Percentiles rank a stretch among this genome's conserved stretches.
Evolutionary conservation across 2,888 invertebrate genomes (phyloP).

Genomic region (Myathropa florea): DNA sequence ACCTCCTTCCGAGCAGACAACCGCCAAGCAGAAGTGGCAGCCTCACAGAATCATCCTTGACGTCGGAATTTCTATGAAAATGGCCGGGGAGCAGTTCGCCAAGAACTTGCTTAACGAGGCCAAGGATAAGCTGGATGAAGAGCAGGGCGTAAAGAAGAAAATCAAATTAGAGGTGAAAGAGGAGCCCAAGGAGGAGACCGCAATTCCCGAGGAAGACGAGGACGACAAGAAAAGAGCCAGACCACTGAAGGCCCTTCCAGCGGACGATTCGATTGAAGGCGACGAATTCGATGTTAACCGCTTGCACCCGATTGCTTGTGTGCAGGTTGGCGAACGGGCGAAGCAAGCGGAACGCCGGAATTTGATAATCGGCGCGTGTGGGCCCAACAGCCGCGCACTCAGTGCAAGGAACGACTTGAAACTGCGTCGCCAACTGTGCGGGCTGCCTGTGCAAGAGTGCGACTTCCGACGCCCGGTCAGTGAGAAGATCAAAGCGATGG

Average conservation of each 20-base stretch:
- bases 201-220: conserved; percentile 77
- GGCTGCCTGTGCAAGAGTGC: conserved; percentile 85
- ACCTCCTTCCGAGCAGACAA: conserved; percentile 78
- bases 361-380: conserved; percentile 87
- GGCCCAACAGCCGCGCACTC: conserved; percentile 88
- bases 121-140: conserved; percentile 76
- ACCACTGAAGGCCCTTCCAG: conserved; percentile 4
- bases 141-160: conserved; percentile 67
- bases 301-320: conserved; percentile 79
- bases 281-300: conserved; percentile 77
- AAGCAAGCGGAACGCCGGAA: conserved; percentile 84
- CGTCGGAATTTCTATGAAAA: conserved; percentile 89
- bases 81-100: conserved; percentile 87
- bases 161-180: conserved; percentile 46
- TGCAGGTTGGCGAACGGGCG: conserved; percentile 84
- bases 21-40: conserved; percentile 89
- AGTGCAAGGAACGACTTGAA: conserved; percentile 90
- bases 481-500: conserved; percentile 76
- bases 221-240: conserved; percentile 74
- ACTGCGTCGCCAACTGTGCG: conserved; percentile 86
- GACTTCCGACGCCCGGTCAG: conserved; percentile 79
- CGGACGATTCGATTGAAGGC: conserved; percentile 11
- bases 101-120: conserved; percentile 80
- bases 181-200: conserved; percentile 60
- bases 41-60: conserved; percentile 89